phyloP scores from a whole-genome alignment of 2,797 vertebrate species.

The Eulemur mongoz region DNA sequence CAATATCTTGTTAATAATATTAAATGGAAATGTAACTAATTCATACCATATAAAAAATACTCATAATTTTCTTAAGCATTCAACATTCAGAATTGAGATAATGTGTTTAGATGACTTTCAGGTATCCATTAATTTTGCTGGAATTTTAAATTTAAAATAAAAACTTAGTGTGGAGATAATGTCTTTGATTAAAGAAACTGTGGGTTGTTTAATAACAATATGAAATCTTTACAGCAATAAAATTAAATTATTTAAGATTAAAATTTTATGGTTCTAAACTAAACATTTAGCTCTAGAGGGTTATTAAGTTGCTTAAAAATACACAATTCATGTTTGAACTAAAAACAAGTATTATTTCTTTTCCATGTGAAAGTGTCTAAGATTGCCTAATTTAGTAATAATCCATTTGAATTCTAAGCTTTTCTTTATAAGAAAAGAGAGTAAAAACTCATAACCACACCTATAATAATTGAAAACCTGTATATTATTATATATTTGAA shows the following conservation, averaged over 20 bases:
- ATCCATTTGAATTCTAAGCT: background rate
- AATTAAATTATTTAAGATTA: constrained; percentile 38
- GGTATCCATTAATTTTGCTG: background rate
- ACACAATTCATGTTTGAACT: background rate
- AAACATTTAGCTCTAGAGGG: background rate
- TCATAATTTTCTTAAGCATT: background rate
- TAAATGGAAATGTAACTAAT: background rate
- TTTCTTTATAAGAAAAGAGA: background rate
- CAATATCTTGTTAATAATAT: background rate
- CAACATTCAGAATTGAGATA: background rate
- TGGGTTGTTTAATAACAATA: background rate
- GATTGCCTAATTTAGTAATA: background rate
- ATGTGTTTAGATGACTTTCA: background rate
- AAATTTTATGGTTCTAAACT: background rate
- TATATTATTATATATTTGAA: constrained; percentile 43
- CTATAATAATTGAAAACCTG: constrained; percentile 24
- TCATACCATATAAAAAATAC: background rate
- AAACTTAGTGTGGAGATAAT: background rate
- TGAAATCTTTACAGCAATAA: background rate
- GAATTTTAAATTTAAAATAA: constrained; percentile 30
- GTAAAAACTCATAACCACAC: background rate
- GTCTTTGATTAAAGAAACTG: background rate
- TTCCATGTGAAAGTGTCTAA: background rate
- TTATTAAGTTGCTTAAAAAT: background rate
- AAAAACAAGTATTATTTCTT: background rate